These are phyloP conservation scores for Smittia aterrima DNA, from an alignment of 2,888 invertebrate genomes.

Conservation along the genomic window DNA sequence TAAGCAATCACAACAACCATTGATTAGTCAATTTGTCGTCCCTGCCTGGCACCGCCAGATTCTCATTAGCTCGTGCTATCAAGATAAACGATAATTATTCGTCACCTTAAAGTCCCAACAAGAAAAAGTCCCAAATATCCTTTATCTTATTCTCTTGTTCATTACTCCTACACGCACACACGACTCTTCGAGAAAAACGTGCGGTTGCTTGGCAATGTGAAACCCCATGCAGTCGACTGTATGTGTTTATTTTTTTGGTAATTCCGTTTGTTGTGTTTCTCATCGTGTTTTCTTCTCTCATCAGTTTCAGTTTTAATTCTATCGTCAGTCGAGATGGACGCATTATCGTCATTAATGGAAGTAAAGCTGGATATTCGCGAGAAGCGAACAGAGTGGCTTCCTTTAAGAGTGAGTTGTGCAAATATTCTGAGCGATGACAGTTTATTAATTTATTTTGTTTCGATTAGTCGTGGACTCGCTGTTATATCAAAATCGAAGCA, in stretches of 20 bases:
- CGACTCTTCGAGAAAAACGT: not conserved
- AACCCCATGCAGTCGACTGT: constrained; percentile 5
- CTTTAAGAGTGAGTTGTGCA: constrained; percentile 47
- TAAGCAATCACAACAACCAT: not conserved
- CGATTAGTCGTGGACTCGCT: constrained; percentile 50
- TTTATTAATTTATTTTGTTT: not conserved
- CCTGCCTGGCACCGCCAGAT: not conserved
- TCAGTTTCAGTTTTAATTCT: constrained; percentile 11
- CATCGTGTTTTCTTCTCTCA: not conserved
- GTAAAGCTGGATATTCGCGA: constrained; percentile 53
- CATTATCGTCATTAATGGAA: constrained; percentile 48
- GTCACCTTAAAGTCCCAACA: not conserved
- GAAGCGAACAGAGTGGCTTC: constrained; percentile 50
- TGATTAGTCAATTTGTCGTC: not conserved
- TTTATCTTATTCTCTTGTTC: not conserved
- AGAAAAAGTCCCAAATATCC: constrained; percentile 7
- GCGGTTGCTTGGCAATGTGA: not conserved
- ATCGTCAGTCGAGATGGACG: constrained; percentile 20
- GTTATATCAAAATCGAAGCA: constrained; percentile 53
- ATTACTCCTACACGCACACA: not conserved
- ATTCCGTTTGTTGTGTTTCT: not conserved
- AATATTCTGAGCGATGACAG: not conserved
- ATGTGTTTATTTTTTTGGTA: not conserved
- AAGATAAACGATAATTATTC: not conserved
- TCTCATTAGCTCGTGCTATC: not conserved